A percentile compares a stretch with the other conserved stretches of the same genome.
Evolutionary conservation across 1,140 invertebrate genomes (phyloP).

Genomic region (Zaprionus vittiger): DNA sequence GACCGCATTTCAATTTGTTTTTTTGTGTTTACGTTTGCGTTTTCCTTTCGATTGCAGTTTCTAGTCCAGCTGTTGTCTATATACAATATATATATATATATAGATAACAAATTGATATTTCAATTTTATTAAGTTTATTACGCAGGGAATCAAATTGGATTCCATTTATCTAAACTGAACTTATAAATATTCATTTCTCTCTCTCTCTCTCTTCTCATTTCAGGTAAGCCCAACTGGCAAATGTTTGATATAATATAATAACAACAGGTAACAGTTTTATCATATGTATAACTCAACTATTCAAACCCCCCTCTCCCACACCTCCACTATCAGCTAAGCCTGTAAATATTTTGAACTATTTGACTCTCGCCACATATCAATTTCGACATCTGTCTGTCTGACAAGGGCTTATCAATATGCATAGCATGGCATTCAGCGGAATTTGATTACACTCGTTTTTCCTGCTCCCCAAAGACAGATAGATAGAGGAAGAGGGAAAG

Average conservation of each 20-base stretch:
- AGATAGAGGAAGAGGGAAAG: not conserved
- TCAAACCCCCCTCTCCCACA: not conserved
- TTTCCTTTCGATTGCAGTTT: slow-evolving; percentile 2
- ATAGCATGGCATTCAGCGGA: slow-evolving; percentile 4
- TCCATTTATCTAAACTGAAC: not conserved
- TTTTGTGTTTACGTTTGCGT: slow-evolving; percentile 14
- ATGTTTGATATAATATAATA: not conserved
- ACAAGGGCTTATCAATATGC: slow-evolving; percentile 29
- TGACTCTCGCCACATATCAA: slow-evolving; percentile 23
- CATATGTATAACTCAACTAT: not conserved
- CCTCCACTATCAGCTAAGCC: not conserved
- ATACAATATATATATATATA: not conserved
- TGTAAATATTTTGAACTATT: not conserved
- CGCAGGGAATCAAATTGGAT: not conserved
- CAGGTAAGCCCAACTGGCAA: slow-evolving; percentile 23
- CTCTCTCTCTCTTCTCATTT: slow-evolving; percentile 9
- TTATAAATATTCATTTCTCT: not conserved
- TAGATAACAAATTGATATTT: not conserved
- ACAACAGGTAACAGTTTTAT: slow-evolving; percentile 11
- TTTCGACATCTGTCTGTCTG: slow-evolving; percentile 20
- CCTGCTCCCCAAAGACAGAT: not conserved
- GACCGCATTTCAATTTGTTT: not conserved
- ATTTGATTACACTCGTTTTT: slow-evolving; percentile 34
- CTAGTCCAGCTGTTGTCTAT: not conserved
- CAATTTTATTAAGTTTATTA: slow-evolving; percentile 1